These are phyloP conservation scores for Microcebus griseorufus DNA, from an alignment of 2,113 vertebrate genomes.

Conservation along the genomic window DNA sequence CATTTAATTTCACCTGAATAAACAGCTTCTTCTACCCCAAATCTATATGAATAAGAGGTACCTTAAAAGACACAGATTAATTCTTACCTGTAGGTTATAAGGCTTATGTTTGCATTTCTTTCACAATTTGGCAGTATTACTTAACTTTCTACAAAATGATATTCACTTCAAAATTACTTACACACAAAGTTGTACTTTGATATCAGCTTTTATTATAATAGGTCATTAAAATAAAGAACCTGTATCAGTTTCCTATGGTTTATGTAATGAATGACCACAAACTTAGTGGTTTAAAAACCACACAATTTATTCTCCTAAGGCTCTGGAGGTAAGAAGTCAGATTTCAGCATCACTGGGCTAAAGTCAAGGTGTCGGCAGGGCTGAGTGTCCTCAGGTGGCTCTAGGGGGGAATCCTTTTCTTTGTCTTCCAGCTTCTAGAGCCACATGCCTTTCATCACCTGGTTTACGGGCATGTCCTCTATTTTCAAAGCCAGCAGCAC, in stretches of 20 bases:
- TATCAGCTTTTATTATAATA: neutral
- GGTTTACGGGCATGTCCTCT: neutral
- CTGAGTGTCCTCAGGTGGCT: neutral
- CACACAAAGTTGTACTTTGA: neutral
- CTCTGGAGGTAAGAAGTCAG: neutral
- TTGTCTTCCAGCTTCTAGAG: neutral
- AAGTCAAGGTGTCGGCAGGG: neutral
- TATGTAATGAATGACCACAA: neutral
- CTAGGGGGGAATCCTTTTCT: neutral
- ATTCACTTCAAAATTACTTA: constrained; percentile 8
- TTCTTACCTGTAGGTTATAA: neutral
- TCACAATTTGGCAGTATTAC: neutral
- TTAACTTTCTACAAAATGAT: neutral
- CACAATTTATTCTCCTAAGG: neutral
- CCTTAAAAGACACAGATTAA: neutral
- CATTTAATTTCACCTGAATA: neutral
- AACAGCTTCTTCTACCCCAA: neutral
- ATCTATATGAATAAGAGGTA: neutral
- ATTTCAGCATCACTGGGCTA: neutral
- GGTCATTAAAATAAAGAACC: neutral
- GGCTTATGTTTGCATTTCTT: neutral
- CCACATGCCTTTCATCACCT: neutral
- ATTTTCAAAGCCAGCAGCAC: neutral
- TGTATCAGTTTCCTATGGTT: neutral
- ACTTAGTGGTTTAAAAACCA: neutral